These are phyloP conservation scores for Thalassarche chlororhynchos DNA, from an alignment of 2,113 vertebrate species.

Conservation along the genomic window DNA sequence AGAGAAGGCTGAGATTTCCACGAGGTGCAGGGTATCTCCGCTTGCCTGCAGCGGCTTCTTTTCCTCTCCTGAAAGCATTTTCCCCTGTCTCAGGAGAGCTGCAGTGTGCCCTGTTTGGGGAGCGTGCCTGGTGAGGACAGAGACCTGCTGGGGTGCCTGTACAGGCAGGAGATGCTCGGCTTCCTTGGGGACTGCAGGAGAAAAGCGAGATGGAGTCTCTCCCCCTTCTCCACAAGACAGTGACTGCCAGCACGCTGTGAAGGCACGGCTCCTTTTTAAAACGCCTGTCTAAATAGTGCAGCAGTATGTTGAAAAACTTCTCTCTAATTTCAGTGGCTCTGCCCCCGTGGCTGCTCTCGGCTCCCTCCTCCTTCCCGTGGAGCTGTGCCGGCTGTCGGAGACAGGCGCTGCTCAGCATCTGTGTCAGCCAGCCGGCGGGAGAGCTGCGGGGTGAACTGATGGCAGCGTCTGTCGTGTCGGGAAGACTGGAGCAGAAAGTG, in stretches of 20 bases:
- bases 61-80: neutral
- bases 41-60: neutral
- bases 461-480: accelerated
- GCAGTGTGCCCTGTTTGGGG: accelerated
- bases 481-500: neutral
- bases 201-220: neutral
- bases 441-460: neutral
- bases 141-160: neutral
- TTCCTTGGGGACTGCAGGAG: neutral
- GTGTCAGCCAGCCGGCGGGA: neutral
- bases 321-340: neutral
- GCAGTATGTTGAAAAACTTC: neutral
- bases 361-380: neutral
- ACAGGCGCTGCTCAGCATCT: neutral
- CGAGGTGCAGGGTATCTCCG: neutral
- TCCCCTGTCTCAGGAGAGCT: accelerated
- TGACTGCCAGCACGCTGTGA: accelerated
- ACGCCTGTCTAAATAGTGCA: neutral
- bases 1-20: neutral
- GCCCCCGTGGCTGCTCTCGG: accelerated
- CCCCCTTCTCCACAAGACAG: neutral
- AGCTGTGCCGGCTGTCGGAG: neutral
- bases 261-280: neutral
- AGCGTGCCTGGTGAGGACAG: accelerated
- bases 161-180: neutral